Evolutionary conservation across 2,888 invertebrate genomes (phyloP).

Genomic region (Hirtodrosophila confusa): DNA sequence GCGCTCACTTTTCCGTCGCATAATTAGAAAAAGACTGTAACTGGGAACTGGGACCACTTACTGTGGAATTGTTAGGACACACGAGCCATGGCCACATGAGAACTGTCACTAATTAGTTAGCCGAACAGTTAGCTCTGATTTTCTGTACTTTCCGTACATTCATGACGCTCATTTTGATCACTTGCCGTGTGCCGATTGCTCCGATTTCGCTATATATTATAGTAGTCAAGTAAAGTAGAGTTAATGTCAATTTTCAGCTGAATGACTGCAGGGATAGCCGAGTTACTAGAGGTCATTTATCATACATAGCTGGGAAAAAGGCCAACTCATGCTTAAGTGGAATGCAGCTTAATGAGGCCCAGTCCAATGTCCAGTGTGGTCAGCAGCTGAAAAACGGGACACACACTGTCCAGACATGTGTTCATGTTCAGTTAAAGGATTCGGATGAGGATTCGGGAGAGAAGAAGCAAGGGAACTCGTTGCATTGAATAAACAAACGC

Average conservation of each 20-base stretch:
- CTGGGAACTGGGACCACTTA: constrained; percentile 53
- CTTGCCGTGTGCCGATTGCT: constrained; percentile 12
- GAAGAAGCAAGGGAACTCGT: constrained; percentile 9
- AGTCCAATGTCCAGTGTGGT: constrained; percentile 62
- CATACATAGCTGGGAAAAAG: constrained; percentile 41
- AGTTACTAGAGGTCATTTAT: constrained; percentile 33
- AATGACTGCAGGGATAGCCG: constrained; percentile 8
- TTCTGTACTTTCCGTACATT: neutral
- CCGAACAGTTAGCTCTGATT: constrained; percentile 11
- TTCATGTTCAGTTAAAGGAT: constrained; percentile 63
- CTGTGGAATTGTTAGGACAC: constrained; percentile 64
- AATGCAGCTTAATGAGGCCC: constrained; percentile 65
- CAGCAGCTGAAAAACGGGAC: constrained; percentile 65
- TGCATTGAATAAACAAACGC: constrained; percentile 65
- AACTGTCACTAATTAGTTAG: constrained; percentile 56
- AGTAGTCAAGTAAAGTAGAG: neutral
- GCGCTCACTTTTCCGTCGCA: constrained; percentile 61
- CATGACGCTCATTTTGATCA: neutral
- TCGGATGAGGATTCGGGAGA: constrained; percentile 29
- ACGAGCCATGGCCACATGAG: constrained; percentile 54
- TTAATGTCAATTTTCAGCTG: constrained; percentile 16
- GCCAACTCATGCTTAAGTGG: constrained; percentile 73
- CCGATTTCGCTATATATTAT: constrained; percentile 17
- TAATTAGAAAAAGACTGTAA: constrained; percentile 55
- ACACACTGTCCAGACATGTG: constrained; percentile 36